phyloP scores from a whole-genome alignment of 2,888 invertebrate genomes.

The Allacma fusca region DNA sequence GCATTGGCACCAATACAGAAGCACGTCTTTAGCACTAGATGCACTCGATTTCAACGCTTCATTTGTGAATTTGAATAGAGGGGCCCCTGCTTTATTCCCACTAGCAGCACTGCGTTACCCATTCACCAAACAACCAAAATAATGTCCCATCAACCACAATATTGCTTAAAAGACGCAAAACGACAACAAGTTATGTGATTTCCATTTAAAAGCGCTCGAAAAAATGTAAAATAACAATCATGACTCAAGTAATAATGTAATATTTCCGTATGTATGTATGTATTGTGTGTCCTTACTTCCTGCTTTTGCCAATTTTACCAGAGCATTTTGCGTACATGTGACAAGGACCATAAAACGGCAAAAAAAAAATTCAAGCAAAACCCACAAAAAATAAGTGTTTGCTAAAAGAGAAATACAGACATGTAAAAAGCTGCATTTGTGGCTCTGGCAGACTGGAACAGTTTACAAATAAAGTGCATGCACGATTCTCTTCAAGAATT shows the following conservation, averaged over 20 bases:
- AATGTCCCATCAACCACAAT: background rate
- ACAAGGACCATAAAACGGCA: no score
- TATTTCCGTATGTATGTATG: no score
- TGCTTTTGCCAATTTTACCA: no score
- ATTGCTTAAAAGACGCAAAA: slow-evolving; percentile 18
- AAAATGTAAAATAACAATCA: no score
- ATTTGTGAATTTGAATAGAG: slow-evolving; percentile 90
- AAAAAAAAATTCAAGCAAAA: no score
- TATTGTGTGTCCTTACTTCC: no score
- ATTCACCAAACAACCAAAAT: slow-evolving; percentile 39
- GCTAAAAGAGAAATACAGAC: no score
- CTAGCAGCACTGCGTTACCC: slow-evolving; percentile 38
- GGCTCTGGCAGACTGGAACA: background rate
- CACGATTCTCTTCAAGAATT: background rate
- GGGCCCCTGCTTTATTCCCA: slow-evolving; percentile 62
- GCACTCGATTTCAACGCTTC: slow-evolving; percentile 89
- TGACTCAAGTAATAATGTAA: no score
- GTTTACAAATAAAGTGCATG: background rate
- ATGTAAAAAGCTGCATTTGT: background rate
- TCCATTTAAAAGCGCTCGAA: no score
- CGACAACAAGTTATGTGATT: background rate
- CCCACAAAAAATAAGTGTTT: no score
- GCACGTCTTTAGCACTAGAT: slow-evolving; percentile 93
- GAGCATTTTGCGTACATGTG: no score
- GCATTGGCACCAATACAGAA: slow-evolving; percentile 96